Evolutionary conservation across 2,888 invertebrate genomes (phyloP).

Genomic region (Cancer borealis): DNA sequence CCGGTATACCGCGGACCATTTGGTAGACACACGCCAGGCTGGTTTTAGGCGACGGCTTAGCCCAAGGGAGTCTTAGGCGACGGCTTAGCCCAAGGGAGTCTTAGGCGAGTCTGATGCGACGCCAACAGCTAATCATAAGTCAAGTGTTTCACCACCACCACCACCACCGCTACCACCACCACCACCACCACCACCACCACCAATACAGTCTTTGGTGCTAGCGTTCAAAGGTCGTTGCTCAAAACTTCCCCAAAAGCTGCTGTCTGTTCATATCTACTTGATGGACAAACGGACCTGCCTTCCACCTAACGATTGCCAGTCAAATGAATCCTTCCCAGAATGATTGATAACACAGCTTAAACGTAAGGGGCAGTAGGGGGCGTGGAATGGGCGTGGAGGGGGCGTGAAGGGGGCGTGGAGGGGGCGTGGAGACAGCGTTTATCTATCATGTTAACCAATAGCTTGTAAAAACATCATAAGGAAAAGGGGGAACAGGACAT

Average conservation of each 20-base stretch:
- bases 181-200: too few relatives aligned
- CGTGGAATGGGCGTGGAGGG: too few relatives aligned
- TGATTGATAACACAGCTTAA: not conserved
- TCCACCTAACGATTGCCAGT: not conserved
- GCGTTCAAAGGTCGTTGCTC: not conserved
- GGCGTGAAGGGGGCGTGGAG: not conserved
- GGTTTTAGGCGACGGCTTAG: not conserved
- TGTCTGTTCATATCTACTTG: not conserved
- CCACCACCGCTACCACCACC: not conserved
- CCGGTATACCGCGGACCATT: too few relatives aligned
- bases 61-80: not conserved
- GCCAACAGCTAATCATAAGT: not conserved
- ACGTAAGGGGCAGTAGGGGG: not conserved
- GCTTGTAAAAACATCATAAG: not conserved
- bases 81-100: not conserved
- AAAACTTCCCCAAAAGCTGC: not conserved
- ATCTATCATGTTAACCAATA: not conserved
- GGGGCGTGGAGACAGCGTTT: not conserved
- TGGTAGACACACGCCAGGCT: not conserved
- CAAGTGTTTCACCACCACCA: slow-evolving; percentile 11
- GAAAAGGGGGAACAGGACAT: not conserved
- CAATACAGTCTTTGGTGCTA: too few relatives aligned
- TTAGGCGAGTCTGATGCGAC: not conserved
- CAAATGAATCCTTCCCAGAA: not conserved
- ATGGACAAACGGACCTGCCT: not conserved